Percentiles rank a stretch among this genome's conserved stretches.
phyloP scores from a whole-genome alignment of 1,140 invertebrate species.

The Bradynema listronoti region DNA sequence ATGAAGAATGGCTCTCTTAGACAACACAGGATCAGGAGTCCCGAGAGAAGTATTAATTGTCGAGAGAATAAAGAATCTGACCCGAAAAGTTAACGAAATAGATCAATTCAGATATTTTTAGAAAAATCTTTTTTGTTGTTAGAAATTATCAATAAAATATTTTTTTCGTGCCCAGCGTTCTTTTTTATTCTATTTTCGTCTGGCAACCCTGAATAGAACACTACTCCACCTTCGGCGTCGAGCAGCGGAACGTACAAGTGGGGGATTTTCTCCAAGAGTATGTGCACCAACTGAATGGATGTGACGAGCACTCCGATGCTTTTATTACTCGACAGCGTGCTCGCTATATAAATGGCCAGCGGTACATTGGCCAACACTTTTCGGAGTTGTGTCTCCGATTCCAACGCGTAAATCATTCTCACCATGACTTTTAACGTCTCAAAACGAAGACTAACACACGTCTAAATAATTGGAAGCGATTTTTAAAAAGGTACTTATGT shows the following conservation, averaged over 20 bases:
- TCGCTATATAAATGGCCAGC: slow-evolving; percentile 37
- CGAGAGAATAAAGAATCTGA: no score
- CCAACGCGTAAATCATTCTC: slow-evolving; percentile 50
- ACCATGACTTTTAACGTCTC: slow-evolving; percentile 47
- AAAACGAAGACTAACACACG: slow-evolving; percentile 30
- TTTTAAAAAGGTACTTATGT: no score
- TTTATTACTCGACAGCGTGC: slow-evolving; percentile 43
- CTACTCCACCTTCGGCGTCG: slow-evolving; percentile 41
- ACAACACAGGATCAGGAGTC: no score
- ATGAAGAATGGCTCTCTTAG: no score
- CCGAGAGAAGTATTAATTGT: no score
- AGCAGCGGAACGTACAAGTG: slow-evolving; percentile 49
- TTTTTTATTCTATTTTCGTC: no score
- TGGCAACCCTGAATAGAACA: no score
- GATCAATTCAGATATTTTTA: no score
- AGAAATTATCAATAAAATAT: no score
- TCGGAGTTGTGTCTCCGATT: slow-evolving; percentile 24
- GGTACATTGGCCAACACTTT: slow-evolving; percentile 32
- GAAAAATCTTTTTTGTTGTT: no score
- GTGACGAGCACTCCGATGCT: slow-evolving; percentile 45
- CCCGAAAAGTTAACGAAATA: no score
- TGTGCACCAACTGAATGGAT: slow-evolving; percentile 45
- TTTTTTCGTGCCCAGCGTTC: no score
- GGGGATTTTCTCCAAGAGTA: slow-evolving; percentile 50
- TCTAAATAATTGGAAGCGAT: slow-evolving; percentile 20